Evolutionary conservation across 2,797 vertebrate genomes (phyloP).

Genomic region (Oreortyx pictus): DNA sequence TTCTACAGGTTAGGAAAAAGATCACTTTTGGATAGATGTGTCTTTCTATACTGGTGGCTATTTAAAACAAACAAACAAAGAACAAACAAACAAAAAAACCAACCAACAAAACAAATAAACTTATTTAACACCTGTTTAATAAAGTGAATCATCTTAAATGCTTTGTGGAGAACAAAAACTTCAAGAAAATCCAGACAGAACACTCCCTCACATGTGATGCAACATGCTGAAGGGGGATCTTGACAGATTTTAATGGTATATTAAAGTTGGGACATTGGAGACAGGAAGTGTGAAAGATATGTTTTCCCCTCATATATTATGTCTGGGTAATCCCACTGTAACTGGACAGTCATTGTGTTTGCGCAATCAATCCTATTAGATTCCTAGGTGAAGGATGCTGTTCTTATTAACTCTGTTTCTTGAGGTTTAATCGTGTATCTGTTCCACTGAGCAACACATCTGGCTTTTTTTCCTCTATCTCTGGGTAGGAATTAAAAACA

Average conservation of each 20-base stretch:
- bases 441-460: slow-evolving; percentile 6
- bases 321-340: slow-evolving; percentile 14
- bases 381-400: slow-evolving; percentile 49
- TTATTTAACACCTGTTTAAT: background rate
- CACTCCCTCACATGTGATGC: background rate
- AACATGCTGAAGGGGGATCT: slow-evolving; percentile 44
- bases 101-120: background rate
- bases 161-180: slow-evolving; percentile 34
- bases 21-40: background rate
- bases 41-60: background rate
- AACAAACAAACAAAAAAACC: too few species aligned
- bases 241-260: slow-evolving; percentile 62
- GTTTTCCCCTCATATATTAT: slow-evolving; percentile 33
- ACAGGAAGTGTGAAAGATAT: slow-evolving; percentile 60
- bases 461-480: background rate
- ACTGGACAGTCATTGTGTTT: slow-evolving; percentile 13
- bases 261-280: slow-evolving; percentile 43
- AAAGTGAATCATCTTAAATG: background rate
- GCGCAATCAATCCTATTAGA: slow-evolving; percentile 43
- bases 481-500: background rate
- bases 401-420: slow-evolving; percentile 53
- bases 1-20: slow-evolving; percentile 10
- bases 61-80: background rate
- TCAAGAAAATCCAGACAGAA: background rate
- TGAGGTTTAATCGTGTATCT: slow-evolving; percentile 31